Evolutionary conservation across 2,888 invertebrate genomes (phyloP).

Genomic region (Prosapia bicincta): DNA sequence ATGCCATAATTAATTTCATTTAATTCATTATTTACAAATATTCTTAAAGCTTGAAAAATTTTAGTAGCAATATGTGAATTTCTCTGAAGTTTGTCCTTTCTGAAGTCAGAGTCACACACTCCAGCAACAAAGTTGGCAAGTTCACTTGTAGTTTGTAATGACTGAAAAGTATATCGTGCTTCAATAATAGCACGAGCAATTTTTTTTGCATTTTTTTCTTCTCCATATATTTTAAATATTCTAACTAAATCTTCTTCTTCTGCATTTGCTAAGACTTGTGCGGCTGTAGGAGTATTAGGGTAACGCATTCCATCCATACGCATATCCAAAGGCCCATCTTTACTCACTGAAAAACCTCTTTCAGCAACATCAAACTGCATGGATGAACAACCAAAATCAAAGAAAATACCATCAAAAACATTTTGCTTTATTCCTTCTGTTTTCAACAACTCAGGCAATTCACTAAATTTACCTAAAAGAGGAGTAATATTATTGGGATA

Average conservation of each 20-base stretch:
- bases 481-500: constrained; percentile 73
- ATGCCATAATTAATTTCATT: constrained; percentile 92
- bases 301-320: constrained; percentile 81
- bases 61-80: constrained; percentile 83
- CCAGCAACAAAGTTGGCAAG: constrained; percentile 70
- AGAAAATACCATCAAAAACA: constrained; percentile 80
- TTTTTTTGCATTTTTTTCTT: constrained; percentile 81
- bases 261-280: constrained; percentile 78
- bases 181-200: constrained; percentile 87
- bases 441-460: constrained; percentile 66
- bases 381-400: constrained; percentile 93
- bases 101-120: constrained; percentile 54
- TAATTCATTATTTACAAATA: constrained; percentile 94
- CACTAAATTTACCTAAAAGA: constrained; percentile 85
- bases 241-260: constrained; percentile 73
- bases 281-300: constrained; percentile 73
- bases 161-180: constrained; percentile 69
- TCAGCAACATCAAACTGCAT: constrained; percentile 84
- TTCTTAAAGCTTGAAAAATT: constrained; percentile 88
- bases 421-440: constrained; percentile 56
- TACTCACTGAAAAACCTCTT: constrained; percentile 82
- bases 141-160: constrained; percentile 77
- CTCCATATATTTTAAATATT: constrained; percentile 89
- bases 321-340: constrained; percentile 91
- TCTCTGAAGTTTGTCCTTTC: constrained; percentile 70